Evolutionary conservation across 2,888 invertebrate species (phyloP).

Genomic region (Shargacucullia verbasci): DNA sequence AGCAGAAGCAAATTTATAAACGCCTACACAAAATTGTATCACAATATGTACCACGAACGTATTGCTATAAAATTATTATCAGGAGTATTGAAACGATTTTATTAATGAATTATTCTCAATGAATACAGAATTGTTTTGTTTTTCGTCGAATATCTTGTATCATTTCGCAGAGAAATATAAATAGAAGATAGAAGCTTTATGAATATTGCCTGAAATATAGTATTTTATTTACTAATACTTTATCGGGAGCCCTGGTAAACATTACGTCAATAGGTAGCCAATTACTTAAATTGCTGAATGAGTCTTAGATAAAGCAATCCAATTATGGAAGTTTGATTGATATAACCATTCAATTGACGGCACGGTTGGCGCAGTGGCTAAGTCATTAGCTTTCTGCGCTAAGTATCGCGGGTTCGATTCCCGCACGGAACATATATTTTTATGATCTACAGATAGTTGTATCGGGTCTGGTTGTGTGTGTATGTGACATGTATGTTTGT

Average conservation of each 20-base stretch:
- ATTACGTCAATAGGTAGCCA: constrained; percentile 1
- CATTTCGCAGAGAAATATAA: constrained; percentile 12
- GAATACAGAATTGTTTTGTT: constrained; percentile 5
- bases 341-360: constrained; percentile 13
- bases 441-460: no score
- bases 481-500: no score
- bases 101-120: no score
- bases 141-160: background rate
- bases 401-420: no score
- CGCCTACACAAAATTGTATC: constrained; percentile 30
- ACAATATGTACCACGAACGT: constrained; percentile 3
- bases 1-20: background rate
- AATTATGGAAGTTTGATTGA: no score
- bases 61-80: constrained; percentile 39
- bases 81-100: constrained; percentile 22
- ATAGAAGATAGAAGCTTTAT: background rate
- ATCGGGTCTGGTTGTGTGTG: no score
- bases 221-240: constrained; percentile 28
- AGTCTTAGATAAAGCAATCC: constrained; percentile 7
- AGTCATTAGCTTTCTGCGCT: no score
- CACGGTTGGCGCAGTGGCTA: no score
- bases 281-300: constrained; percentile 30
- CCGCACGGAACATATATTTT: no score
- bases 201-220: background rate
- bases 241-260: constrained; percentile 7